Evolutionary conservation across 2,113 vertebrate species (phyloP).

Genomic region (Pionites leucogaster): DNA sequence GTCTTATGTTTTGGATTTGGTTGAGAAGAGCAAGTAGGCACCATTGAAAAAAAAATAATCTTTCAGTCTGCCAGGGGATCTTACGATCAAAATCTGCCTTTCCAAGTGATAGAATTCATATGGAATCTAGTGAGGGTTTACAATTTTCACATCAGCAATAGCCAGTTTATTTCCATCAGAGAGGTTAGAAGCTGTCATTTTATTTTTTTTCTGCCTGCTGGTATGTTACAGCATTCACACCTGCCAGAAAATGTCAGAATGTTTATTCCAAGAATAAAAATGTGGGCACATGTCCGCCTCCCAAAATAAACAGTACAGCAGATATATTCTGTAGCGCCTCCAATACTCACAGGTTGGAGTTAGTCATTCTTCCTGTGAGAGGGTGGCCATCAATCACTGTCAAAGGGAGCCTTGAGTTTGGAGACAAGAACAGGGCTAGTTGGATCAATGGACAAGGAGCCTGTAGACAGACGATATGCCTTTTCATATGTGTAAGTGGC

Average conservation of each 20-base stretch:
- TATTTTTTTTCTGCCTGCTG: background rate
- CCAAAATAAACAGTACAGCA: conserved; percentile 58
- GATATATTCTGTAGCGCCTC: background rate
- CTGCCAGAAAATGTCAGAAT: conserved; percentile 72
- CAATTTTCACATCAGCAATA: conserved; percentile 41
- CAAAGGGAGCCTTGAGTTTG: background rate
- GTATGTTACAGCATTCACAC: conserved; percentile 53
- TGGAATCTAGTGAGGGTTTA: conserved; percentile 5
- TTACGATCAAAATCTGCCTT: conserved; percentile 2
- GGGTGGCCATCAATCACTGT: conserved; percentile 58
- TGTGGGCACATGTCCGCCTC: conserved; percentile 51
- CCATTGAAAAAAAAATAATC: background rate
- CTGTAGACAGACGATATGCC: background rate
- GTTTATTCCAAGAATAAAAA: conserved; percentile 67
- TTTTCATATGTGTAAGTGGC: background rate
- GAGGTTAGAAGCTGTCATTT: conserved; percentile 35
- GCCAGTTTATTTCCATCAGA: conserved; percentile 41
- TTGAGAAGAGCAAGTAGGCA: conserved; percentile 35
- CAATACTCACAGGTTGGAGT: conserved; percentile 41
- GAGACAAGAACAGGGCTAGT: background rate
- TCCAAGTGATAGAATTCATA: background rate
- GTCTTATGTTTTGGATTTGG: conserved; percentile 30
- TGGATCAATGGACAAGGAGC: background rate
- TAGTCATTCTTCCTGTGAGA: conserved; percentile 63
- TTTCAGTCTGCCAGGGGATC: background rate